These are phyloP conservation scores for Scomber scombrus DNA, from an alignment of 2,113 vertebrate genomes.

Conservation along the genomic window DNA sequence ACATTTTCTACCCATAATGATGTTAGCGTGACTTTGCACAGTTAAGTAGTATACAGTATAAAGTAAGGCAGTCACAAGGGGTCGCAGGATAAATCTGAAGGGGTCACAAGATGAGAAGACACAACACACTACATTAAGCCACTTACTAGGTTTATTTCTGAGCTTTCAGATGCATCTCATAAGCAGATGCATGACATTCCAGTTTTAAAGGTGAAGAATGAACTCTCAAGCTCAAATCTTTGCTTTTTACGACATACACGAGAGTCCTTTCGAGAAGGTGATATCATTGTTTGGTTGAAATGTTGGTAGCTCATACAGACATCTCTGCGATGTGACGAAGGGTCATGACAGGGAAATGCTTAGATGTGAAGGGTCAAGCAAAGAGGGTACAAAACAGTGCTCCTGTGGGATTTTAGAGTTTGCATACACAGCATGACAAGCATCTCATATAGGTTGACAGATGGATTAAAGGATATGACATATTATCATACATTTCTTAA, in stretches of 20 bases:
- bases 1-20: too few species aligned
- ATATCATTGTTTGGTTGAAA: neutral
- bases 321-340: neutral
- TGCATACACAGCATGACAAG: neutral
- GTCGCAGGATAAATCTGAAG: too few species aligned
- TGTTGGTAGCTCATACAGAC: neutral
- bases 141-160: neutral
- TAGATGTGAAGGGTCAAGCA: neutral
- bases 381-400: too few species aligned
- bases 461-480: neutral
- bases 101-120: neutral
- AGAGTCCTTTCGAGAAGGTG: neutral
- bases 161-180: neutral
- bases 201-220: neutral
- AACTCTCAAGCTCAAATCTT: neutral
- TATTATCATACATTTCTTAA: neutral
- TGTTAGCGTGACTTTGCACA: too few species aligned
- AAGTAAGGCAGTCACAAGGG: too few species aligned
- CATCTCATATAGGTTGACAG: neutral
- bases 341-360: neutral
- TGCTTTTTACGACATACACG: neutral
- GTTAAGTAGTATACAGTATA: too few species aligned
- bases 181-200: neutral
- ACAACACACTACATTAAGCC: neutral
- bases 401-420: slow-evolving; percentile 18